A percentile compares a stretch with the other conserved stretches of the same genome.
phyloP scores from a whole-genome alignment of 2,113 vertebrate species.

The Podarcis raffonei region DNA sequence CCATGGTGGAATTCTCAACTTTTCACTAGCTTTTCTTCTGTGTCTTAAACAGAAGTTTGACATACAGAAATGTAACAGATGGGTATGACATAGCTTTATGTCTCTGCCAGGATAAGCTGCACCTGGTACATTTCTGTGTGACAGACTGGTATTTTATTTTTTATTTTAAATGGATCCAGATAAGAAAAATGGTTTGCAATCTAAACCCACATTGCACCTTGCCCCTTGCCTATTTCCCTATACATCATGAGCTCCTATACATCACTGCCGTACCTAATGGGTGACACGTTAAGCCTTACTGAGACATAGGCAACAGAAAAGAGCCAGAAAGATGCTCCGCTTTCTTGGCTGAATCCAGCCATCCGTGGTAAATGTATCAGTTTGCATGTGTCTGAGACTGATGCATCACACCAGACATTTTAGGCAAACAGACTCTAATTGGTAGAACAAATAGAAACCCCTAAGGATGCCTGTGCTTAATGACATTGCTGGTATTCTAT shows the following conservation, averaged over 20 bases:
- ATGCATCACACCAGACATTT: slow-evolving; percentile 63
- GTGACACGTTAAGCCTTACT: slow-evolving; percentile 39
- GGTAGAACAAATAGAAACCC: slow-evolving; percentile 74
- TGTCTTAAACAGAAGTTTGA: neutral
- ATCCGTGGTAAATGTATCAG: slow-evolving; percentile 70
- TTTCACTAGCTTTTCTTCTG: neutral
- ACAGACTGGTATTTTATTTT: neutral
- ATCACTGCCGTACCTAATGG: slow-evolving; percentile 48
- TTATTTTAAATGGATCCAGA: neutral
- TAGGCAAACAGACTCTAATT: slow-evolving; percentile 73
- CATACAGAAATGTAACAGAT: neutral
- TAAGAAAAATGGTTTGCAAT: neutral
- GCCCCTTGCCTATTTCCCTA: neutral
- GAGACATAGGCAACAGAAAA: slow-evolving; percentile 27
- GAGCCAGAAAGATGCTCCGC: slow-evolving; percentile 23
- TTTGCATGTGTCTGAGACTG: slow-evolving; percentile 60
- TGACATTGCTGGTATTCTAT: slow-evolving; percentile 59
- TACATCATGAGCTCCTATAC: neutral
- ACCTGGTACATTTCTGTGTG: neutral
- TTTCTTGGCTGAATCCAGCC: slow-evolving; percentile 62
- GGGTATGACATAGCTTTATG: neutral
- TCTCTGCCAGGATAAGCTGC: neutral
- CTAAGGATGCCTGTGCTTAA: slow-evolving; percentile 65
- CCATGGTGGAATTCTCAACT: neutral
- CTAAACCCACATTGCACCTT: neutral